Evolutionary conservation across 2,113 vertebrate genomes (phyloP).

Genomic region (Hemiprocne comata): DNA sequence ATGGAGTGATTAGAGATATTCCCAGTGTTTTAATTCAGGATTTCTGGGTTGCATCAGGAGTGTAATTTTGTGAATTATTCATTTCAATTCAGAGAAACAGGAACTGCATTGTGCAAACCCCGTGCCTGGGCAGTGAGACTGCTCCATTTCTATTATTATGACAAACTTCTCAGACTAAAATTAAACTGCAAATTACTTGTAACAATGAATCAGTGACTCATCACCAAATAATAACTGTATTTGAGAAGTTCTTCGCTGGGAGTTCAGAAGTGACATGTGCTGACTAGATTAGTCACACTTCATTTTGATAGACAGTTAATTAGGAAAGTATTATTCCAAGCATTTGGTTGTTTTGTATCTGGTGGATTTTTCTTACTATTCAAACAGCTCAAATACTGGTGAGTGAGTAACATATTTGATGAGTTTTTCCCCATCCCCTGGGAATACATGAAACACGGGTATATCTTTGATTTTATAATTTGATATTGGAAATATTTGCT

Average conservation of each 20-base stretch:
- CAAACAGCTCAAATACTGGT: not conserved
- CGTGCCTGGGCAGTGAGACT: not conserved
- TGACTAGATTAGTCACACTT: not conserved
- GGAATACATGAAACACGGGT: not conserved
- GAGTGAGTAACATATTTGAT: not conserved
- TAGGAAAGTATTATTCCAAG: not conserved
- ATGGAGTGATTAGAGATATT: not conserved
- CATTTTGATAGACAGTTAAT: not conserved
- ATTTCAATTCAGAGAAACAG: not conserved
- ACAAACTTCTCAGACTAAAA: constrained; percentile 8
- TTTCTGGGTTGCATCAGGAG: not conserved
- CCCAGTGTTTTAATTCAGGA: not conserved
- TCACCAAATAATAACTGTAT: not conserved
- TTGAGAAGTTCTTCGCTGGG: not conserved
- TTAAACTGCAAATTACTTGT: not conserved
- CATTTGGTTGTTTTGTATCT: not conserved
- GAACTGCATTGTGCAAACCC: not conserved
- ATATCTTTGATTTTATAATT: not conserved
- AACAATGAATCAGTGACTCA: not conserved
- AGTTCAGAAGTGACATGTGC: not conserved
- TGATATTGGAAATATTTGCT: not conserved
- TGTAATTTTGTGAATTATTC: not conserved
- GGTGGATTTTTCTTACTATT: not conserved
- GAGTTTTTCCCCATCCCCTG: not conserved
- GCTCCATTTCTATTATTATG: not conserved